Evolutionary conservation across 2,888 invertebrate species (phyloP).

Genomic region (Xylocampa areola): DNA sequence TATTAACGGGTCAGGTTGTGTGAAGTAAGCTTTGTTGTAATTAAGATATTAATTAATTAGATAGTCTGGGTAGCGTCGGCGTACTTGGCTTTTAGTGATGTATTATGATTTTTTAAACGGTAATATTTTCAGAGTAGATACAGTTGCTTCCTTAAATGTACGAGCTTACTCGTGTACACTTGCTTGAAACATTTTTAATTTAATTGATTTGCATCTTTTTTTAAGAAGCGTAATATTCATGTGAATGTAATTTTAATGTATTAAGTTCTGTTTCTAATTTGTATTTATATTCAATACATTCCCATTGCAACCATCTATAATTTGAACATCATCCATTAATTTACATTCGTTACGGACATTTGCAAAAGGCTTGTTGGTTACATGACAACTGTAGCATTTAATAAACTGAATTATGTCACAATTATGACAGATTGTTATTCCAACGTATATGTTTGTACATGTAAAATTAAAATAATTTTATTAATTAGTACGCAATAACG

Average conservation of each 20-base stretch:
- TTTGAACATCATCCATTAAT: neutral
- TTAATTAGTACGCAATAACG: slow-evolving; percentile 74
- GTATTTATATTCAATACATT: too few relatives aligned
- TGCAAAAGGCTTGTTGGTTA: slow-evolving; percentile 25
- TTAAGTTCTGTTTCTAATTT: too few relatives aligned
- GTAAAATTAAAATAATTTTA: slow-evolving; percentile 76
- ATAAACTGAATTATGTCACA: slow-evolving; percentile 53
- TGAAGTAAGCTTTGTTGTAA: slow-evolving; percentile 7
- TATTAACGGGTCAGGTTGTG: slow-evolving; percentile 16
- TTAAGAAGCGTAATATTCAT: too few relatives aligned
- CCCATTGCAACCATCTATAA: too few relatives aligned
- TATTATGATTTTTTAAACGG: too few relatives aligned
- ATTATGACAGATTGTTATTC: slow-evolving; percentile 65
- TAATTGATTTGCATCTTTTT: too few relatives aligned
- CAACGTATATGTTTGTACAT: slow-evolving; percentile 54
- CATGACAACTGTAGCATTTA: slow-evolving; percentile 35
- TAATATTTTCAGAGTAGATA: neutral
- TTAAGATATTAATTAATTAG: slow-evolving; percentile 6
- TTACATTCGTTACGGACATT: slow-evolving; percentile 1
- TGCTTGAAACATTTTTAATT: too few relatives aligned
- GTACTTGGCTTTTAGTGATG: neutral
- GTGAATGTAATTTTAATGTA: too few relatives aligned
- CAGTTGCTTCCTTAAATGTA: too few relatives aligned
- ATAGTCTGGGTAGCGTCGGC: neutral
- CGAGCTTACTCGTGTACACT: too few relatives aligned